Conservation (phyloP, 2,888 invertebrate genomes). For the Teleogryllus oceanicus region DNA sequence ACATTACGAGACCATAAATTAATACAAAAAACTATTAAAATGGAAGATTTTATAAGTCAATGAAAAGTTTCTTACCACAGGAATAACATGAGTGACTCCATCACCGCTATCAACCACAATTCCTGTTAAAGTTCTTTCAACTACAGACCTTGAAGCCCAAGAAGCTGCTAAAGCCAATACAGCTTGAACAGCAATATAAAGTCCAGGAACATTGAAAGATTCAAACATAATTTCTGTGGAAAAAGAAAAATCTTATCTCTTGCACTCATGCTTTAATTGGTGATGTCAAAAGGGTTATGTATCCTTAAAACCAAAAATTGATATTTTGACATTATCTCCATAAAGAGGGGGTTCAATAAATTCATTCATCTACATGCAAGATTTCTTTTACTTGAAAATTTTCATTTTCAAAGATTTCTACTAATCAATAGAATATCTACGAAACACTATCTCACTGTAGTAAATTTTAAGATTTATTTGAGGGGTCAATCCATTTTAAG, state of each 20-base stretch:
- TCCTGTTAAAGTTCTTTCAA: slow-evolving; percentile 92
- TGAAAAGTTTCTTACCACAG: slow-evolving; percentile 67
- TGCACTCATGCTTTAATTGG: no score
- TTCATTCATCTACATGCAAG: no score
- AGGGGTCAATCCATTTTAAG: no score
- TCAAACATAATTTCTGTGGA: slow-evolving; percentile 97
- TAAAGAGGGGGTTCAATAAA: no score
- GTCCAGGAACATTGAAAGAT: slow-evolving; percentile 98
- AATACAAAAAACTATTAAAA: not conserved
- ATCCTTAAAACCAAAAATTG: no score
- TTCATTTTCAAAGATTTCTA: no score
- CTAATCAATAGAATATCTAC: no score
- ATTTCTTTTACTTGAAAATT: no score
- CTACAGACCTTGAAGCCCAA: slow-evolving; percentile 88
- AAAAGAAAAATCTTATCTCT: slow-evolving; percentile 19
- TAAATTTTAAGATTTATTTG: no score
- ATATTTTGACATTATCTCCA: no score
- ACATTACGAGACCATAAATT: not conserved
- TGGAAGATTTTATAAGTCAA: not conserved
- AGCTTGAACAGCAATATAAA: slow-evolving; percentile 99
- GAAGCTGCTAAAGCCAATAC: slow-evolving; percentile 97
- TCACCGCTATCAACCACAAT: slow-evolving; percentile 99
- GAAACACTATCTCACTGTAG: no score
- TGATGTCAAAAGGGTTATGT: no score
- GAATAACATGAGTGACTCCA: slow-evolving; percentile 99